Percentiles rank a stretch among this genome's conserved stretches.
These are phyloP conservation scores for Drosophila ironensis DNA, from an alignment of 1,140 invertebrate genomes.

Conservation along the genomic window DNA sequence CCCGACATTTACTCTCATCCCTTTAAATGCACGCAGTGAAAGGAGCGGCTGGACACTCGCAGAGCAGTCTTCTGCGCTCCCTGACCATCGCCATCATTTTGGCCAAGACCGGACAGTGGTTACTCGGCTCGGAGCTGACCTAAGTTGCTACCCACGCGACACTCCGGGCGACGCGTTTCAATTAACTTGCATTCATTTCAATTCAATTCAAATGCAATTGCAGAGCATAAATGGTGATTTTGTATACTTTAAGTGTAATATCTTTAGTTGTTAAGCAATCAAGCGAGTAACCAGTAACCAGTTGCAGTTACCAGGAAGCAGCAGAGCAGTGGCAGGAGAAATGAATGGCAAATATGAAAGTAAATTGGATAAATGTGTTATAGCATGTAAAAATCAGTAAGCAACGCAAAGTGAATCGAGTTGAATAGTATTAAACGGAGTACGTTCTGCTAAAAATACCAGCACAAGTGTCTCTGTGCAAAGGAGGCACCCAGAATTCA, in stretches of 20 bases:
- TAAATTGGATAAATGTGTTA: constrained; percentile 53
- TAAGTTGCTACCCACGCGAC: constrained; percentile 32
- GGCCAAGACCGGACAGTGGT: constrained; percentile 67
- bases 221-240: constrained; percentile 79
- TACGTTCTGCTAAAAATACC: background rate
- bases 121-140: constrained; percentile 65
- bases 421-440: constrained; percentile 23
- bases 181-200: constrained; percentile 58
- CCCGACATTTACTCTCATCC: background rate
- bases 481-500: constrained; percentile 26
- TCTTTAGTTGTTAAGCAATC: constrained; percentile 67
- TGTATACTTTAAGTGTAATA: constrained; percentile 80
- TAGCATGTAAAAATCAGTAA: constrained; percentile 49
- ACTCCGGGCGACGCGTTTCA: constrained; percentile 27
- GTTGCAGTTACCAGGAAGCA: too few relatives aligned
- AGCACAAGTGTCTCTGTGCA: background rate
- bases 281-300: constrained; percentile 2
- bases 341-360: constrained; percentile 15
- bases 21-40: constrained; percentile 60
- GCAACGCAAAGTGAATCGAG: constrained; percentile 20
- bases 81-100: constrained; percentile 68
- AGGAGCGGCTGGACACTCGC: constrained; percentile 51
- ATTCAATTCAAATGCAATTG: constrained; percentile 77
- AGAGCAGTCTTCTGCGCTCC: constrained; percentile 49
- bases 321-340: background rate